phyloP scores from a whole-genome alignment of 2,797 vertebrate species.

The Sebastes kiyomatsui region DNA sequence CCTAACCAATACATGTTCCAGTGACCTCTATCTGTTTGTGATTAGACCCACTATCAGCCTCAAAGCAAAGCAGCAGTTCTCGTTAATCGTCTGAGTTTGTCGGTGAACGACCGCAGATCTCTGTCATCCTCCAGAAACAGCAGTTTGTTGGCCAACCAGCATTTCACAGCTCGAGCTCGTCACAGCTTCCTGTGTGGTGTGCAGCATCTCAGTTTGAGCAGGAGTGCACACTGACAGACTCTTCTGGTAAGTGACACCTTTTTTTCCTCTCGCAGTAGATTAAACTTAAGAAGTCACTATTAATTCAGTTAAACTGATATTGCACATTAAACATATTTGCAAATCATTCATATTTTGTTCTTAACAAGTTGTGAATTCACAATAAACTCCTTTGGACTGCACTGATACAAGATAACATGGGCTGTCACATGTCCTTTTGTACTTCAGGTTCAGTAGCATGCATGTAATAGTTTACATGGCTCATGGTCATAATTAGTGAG shows the following conservation, averaged over 20 bases:
- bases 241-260: slow-evolving; percentile 71
- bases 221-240: slow-evolving; percentile 45
- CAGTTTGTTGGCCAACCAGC: slow-evolving; percentile 46
- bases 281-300: background rate
- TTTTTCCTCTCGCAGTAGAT: slow-evolving; percentile 13
- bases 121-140: slow-evolving; percentile 59
- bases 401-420: too few species aligned
- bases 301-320: background rate
- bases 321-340: background rate
- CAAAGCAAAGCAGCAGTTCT: slow-evolving; percentile 6
- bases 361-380: background rate
- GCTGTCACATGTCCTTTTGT: background rate
- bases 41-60: background rate
- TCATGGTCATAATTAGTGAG: background rate
- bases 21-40: background rate
- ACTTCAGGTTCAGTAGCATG: background rate
- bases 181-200: slow-evolving; percentile 82
- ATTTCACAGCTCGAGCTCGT: slow-evolving; percentile 65
- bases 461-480: background rate
- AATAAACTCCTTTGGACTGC: background rate
- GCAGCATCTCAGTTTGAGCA: slow-evolving; percentile 58
- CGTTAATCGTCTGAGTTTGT: slow-evolving; percentile 3
- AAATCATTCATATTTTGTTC: background rate
- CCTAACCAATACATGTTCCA: background rate
- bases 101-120: slow-evolving; percentile 41